These are phyloP conservation scores for Drosophila seguyi DNA, from an alignment of 1,140 invertebrate genomes.

Conservation along the genomic window DNA sequence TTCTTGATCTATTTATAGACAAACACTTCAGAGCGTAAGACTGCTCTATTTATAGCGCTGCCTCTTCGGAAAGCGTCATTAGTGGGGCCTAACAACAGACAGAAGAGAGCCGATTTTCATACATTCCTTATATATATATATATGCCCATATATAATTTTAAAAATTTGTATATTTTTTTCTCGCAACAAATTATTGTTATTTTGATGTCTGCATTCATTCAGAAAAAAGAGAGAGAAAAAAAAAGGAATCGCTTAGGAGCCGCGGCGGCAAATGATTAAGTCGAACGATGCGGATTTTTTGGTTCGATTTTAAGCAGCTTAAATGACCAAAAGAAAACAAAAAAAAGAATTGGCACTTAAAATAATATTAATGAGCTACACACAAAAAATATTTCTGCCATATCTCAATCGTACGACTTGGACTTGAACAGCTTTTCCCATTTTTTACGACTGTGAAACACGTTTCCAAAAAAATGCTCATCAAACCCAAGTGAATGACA, in stretches of 20 bases:
- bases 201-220: slow-evolving; percentile 81
- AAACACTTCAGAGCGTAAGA: slow-evolving; percentile 1
- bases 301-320: slow-evolving; percentile 39
- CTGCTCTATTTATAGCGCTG: slow-evolving; percentile 35
- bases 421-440: background rate
- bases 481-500: slow-evolving; percentile 16
- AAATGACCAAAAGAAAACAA: slow-evolving; percentile 17
- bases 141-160: slow-evolving; percentile 39
- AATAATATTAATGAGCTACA: slow-evolving; percentile 46
- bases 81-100: background rate
- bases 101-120: slow-evolving; percentile 3
- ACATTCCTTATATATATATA: slow-evolving; percentile 19
- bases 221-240: slow-evolving; percentile 36
- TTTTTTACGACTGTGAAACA: slow-evolving; percentile 18
- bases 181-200: slow-evolving; percentile 75
- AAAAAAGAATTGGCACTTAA: slow-evolving; percentile 11
- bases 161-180: slow-evolving; percentile 54
- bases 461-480: slow-evolving; percentile 27
- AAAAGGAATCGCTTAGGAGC: slow-evolving; percentile 36
- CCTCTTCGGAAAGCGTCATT: background rate
- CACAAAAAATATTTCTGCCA: slow-evolving; percentile 8
- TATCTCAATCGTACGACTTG: slow-evolving; percentile 2
- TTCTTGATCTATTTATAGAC: slow-evolving; percentile 29
- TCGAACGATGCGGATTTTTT: slow-evolving; percentile 19
- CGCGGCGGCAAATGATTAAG: slow-evolving; percentile 34